These are phyloP conservation scores for Turritopsis dohrnii DNA, from an alignment of 30 jellyfish, hydroid and myxozoan species.

Conservation along the genomic window DNA sequence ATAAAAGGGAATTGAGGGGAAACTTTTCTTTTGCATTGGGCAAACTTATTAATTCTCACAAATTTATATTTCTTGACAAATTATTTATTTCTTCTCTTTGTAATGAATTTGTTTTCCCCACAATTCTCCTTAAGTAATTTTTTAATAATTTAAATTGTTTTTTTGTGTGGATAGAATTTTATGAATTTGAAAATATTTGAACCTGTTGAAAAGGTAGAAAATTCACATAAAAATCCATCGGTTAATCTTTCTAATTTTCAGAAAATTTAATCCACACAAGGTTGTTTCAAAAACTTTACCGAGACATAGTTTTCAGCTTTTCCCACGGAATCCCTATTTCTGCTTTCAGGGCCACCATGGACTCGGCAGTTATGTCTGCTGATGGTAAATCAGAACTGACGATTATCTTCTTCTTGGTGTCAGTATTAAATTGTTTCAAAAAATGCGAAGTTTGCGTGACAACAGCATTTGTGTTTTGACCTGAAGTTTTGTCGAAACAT, in stretches of 20 bases:
- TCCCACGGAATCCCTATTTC: background rate
- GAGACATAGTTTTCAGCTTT: background rate
- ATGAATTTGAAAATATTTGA: background rate
- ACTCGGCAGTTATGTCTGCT: background rate
- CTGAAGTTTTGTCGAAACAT: too few relatives aligned
- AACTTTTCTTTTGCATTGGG: too few relatives aligned
- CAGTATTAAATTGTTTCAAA: too few relatives aligned
- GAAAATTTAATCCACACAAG: background rate
- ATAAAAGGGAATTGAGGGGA: background rate
- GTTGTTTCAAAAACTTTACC: background rate
- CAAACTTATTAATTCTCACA: too few relatives aligned
- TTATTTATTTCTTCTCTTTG: too few relatives aligned
- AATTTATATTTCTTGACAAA: too few relatives aligned
- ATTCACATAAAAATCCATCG: too few relatives aligned
- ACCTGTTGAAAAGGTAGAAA: background rate
- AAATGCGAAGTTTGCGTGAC: too few relatives aligned
- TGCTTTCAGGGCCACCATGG: background rate
- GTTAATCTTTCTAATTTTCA: too few relatives aligned
- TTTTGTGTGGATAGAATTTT: too few relatives aligned
- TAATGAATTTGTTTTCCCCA: background rate
- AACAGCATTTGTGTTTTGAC: too few relatives aligned
- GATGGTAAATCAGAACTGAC: background rate
- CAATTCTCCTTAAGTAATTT: background rate
- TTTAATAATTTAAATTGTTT: too few relatives aligned
- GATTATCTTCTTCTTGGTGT: background rate